phyloP scores from a whole-genome alignment of 2,113 vertebrate genomes.

The Crypturellus undulatus region DNA sequence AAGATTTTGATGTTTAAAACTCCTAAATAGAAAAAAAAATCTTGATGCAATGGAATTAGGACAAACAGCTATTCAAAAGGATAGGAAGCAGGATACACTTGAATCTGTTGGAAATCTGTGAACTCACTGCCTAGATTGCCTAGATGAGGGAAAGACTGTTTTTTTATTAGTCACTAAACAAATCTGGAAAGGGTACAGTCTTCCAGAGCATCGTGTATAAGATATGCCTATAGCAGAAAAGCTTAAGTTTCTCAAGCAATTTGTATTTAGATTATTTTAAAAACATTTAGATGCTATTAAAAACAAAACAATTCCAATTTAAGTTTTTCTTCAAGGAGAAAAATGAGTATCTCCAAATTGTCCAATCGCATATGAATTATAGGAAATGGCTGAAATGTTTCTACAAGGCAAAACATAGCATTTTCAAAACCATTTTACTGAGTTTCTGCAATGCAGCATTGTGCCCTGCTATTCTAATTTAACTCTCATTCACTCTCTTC shows the following conservation, averaged over 20 bases:
- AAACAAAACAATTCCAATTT: background rate
- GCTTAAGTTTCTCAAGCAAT: background rate
- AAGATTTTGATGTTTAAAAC: background rate
- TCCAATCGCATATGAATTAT: background rate
- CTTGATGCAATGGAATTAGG: background rate
- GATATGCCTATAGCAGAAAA: background rate
- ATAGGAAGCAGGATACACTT: background rate
- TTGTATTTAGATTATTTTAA: background rate
- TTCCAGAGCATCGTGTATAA: background rate
- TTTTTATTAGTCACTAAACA: background rate
- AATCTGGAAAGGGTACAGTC: background rate
- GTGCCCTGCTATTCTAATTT: background rate
- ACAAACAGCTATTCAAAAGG: background rate
- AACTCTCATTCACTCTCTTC: background rate
- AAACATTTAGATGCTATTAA: background rate
- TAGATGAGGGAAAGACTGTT: background rate
- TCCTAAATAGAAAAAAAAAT: background rate
- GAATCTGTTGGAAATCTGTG: background rate
- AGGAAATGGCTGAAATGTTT: background rate
- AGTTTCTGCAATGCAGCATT: background rate
- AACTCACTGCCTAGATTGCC: background rate
- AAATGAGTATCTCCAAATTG: background rate
- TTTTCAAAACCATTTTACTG: background rate
- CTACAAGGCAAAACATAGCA: background rate
- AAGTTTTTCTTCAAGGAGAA: background rate